Evolutionary conservation across 2,888 invertebrate species (phyloP).

Genomic region (Acronicta alni): DNA sequence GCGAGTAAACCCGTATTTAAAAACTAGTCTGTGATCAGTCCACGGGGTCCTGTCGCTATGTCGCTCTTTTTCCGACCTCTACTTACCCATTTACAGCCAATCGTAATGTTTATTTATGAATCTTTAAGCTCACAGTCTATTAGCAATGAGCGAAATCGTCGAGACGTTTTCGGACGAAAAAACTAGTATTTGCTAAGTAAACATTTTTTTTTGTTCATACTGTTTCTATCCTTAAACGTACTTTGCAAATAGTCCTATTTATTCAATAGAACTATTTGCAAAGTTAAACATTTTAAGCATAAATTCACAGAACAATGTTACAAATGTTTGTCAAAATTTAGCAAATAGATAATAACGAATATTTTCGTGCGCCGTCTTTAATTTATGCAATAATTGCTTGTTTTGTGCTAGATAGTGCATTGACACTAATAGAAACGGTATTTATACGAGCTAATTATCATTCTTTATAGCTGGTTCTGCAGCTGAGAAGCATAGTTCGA

Average conservation of each 20-base stretch:
- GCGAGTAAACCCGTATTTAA: conserved; percentile 35
- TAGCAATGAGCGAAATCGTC: conserved; percentile 37
- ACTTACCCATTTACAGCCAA: conserved; percentile 72
- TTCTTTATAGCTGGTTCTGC: conserved; percentile 2
- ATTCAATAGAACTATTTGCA: no score
- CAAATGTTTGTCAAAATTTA: not conserved
- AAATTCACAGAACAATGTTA: conserved; percentile 33
- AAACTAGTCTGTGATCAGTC: conserved; percentile 42
- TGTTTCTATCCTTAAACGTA: conserved; percentile 34
- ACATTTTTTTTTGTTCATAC: no score
- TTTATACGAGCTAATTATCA: not conserved
- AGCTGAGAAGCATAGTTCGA: conserved; percentile 7
- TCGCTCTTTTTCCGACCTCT: conserved; percentile 66
- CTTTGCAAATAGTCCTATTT: conserved; percentile 31
- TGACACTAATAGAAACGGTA: conserved; percentile 14
- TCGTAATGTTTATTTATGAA: conserved; percentile 79
- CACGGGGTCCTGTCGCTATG: conserved; percentile 57
- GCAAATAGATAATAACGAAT: not conserved
- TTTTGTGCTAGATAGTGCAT: conserved; percentile 16
- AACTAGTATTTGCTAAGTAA: conserved; percentile 24
- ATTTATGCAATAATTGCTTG: conserved; percentile 26
- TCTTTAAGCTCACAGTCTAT: conserved; percentile 59
- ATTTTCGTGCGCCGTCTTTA: conserved; percentile 30
- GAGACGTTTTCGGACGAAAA: conserved; percentile 21
- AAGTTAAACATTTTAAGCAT: no score